phyloP scores from a whole-genome alignment of 53 echinoderm and acorn worm genomes.

The Arbacia lixula region DNA sequence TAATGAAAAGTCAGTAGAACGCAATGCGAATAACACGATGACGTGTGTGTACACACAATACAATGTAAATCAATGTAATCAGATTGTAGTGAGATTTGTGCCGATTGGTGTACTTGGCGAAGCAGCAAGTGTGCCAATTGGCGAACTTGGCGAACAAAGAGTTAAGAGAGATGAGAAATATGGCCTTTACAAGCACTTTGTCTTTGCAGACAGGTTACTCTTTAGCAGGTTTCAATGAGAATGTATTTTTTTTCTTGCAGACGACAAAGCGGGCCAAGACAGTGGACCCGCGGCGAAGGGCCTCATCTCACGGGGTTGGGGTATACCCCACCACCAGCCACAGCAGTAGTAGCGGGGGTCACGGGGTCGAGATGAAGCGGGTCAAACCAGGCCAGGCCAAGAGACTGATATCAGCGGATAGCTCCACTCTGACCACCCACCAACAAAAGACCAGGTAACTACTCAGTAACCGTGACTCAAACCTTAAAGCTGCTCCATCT shows the following conservation, averaged over 20 bases:
- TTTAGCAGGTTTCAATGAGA: not conserved
- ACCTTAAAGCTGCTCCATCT: too few relatives aligned
- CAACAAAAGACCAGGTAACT: slow-evolving; percentile 32
- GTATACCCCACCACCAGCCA: not conserved
- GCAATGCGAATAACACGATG: too few relatives aligned
- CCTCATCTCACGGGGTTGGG: slow-evolving; percentile 18
- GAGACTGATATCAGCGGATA: slow-evolving; percentile 38
- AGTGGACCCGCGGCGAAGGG: not conserved
- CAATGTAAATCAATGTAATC: too few relatives aligned
- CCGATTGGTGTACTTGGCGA: too few relatives aligned
- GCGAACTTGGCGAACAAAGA: too few relatives aligned
- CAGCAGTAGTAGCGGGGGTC: not conserved
- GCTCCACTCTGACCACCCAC: not conserved
- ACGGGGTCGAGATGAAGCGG: slow-evolving; percentile 13
- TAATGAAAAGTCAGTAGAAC: too few relatives aligned
- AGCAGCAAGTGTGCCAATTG: too few relatives aligned
- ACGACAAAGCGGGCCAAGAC: slow-evolving; percentile 8
- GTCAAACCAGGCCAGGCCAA: slow-evolving; percentile 14
- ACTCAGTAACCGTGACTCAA: not conserved
- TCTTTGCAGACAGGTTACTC: too few relatives aligned
- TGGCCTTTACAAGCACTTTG: too few relatives aligned
- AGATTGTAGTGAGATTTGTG: too few relatives aligned
- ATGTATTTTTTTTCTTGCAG: not conserved
- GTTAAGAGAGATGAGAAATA: too few relatives aligned
- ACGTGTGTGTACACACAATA: too few relatives aligned